Conservation (phyloP, 2,888 invertebrate species). For the Spodoptera picta region DNA sequence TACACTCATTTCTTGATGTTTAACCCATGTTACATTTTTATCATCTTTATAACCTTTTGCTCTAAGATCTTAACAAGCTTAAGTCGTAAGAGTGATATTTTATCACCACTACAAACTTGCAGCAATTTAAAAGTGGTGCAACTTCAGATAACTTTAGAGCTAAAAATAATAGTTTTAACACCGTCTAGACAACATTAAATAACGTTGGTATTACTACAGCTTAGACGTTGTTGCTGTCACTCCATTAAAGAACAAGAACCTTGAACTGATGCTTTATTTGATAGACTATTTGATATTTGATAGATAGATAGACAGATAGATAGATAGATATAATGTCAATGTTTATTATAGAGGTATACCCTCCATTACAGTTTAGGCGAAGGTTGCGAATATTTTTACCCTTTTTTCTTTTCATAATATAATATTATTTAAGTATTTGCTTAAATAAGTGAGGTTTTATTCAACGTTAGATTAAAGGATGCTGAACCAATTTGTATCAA, state of each 20-base stretch:
- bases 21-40: constrained; percentile 4
- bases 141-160: neutral
- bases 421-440: neutral
- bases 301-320: too few relatives aligned
- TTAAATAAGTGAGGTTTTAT: neutral
- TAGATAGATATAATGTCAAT: neutral
- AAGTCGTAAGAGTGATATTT: neutral
- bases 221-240: constrained; percentile 6
- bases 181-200: constrained; percentile 15
- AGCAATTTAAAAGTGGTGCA: neutral
- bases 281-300: too few relatives aligned
- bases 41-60: neutral
- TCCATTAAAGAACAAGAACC: constrained; percentile 4
- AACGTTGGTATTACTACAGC: neutral
- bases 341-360: constrained; percentile 1
- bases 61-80: neutral
- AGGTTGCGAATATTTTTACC: neutral
- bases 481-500: too few relatives aligned
- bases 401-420: neutral
- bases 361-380: neutral
- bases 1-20: neutral
- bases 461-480: too few relatives aligned
- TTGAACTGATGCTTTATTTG: constrained; percentile 5
- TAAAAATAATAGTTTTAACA: neutral
- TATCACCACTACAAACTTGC: too few relatives aligned